Percentiles rank a stretch among this genome's conserved stretches.
Conservation (phyloP, 2,888 invertebrate species). For the Tanytarsus gracilentus region DNA sequence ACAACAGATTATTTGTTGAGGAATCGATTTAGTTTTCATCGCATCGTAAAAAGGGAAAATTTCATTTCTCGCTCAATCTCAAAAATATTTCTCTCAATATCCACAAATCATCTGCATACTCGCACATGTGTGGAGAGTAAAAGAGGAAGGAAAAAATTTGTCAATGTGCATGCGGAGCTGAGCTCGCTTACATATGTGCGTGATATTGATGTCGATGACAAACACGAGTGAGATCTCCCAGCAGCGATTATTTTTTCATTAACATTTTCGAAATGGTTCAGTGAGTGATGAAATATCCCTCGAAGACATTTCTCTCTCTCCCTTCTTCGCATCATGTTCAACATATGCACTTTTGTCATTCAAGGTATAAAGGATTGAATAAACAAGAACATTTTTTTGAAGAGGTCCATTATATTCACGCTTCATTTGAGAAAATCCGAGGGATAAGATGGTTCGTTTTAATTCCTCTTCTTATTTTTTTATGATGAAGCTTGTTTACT, state of each 20-base stretch:
- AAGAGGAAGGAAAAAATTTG: neutral
- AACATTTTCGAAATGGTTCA: neutral
- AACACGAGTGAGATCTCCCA: slow-evolving; percentile 3
- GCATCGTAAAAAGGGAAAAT: too few relatives aligned
- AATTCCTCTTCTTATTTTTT: neutral
- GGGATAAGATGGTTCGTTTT: neutral
- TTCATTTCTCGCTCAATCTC: too few relatives aligned
- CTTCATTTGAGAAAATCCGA: slow-evolving; percentile 6
- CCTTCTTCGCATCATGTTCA: too few relatives aligned
- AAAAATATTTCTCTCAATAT: too few relatives aligned
- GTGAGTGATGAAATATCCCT: neutral
- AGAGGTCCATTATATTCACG: slow-evolving; percentile 17
- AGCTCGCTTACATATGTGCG: too few relatives aligned
- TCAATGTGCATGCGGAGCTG: too few relatives aligned
- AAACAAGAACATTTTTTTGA: neutral
- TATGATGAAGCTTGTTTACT: slow-evolving; percentile 14
- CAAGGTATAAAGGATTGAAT: neutral
- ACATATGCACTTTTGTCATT: neutral
- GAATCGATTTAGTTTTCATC: too few relatives aligned
- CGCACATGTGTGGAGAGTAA: too few relatives aligned
- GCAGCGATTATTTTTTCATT: slow-evolving; percentile 18
- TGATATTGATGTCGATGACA: neutral
- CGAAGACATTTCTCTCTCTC: neutral
- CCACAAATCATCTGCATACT: too few relatives aligned
- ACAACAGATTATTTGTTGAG: too few relatives aligned